phyloP scores from a whole-genome alignment of 2,113 vertebrate species.

The Panthera leo region DNA sequence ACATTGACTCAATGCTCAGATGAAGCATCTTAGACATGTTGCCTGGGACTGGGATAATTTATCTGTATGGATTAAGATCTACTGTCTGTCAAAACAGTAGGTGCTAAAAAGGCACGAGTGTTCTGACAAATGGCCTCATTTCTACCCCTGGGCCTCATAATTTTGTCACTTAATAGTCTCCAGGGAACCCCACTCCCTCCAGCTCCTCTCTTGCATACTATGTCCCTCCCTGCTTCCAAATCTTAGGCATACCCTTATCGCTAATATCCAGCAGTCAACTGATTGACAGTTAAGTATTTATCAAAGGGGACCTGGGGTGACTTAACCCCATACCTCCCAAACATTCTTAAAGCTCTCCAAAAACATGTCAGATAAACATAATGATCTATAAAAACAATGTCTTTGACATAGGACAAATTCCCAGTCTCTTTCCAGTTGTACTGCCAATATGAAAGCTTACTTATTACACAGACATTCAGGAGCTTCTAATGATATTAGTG shows the following conservation, averaged over 20 bases:
- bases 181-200: not conserved
- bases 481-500: not conserved
- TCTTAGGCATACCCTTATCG: not conserved
- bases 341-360: not conserved
- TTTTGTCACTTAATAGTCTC: constrained; percentile 36
- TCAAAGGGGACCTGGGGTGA: not conserved
- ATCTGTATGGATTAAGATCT: constrained; percentile 62
- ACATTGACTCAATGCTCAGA: constrained; percentile 49
- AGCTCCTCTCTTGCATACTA: not conserved
- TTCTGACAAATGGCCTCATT: constrained; percentile 50
- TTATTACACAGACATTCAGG: not conserved
- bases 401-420: not conserved
- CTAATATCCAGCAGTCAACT: not conserved
- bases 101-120: not conserved
- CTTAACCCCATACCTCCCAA: not conserved
- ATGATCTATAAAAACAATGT: not conserved
- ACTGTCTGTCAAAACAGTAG: constrained; percentile 51
- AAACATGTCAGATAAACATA: not conserved
- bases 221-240: constrained; percentile 18
- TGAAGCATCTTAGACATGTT: constrained; percentile 52
- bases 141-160: not conserved
- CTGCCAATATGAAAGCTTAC: not conserved
- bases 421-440: not conserved
- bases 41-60: constrained; percentile 54
- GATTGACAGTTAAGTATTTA: not conserved